These are phyloP conservation scores for Suncus etruscus DNA, from an alignment of 2,113 vertebrate species.

Conservation along the genomic window DNA sequence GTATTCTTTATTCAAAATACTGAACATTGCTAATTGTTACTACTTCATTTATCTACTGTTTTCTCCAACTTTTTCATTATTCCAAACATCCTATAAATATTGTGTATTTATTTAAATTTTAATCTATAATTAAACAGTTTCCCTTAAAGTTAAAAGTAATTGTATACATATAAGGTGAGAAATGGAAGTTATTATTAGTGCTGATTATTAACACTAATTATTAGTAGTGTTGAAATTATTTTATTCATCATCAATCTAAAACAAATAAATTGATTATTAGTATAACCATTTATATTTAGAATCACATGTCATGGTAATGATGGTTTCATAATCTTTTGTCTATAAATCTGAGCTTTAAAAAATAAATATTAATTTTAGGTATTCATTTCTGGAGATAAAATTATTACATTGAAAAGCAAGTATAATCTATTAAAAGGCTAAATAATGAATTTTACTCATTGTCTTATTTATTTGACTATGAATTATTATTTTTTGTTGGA, in stretches of 20 bases:
- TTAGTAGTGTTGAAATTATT: slow-evolving; percentile 27
- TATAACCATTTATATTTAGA: background rate
- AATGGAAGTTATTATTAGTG: slow-evolving; percentile 38
- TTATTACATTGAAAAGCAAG: background rate
- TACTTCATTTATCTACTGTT: background rate
- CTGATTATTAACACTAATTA: slow-evolving; percentile 6
- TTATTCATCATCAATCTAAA: slow-evolving; percentile 47
- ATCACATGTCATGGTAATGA: background rate
- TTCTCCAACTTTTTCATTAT: background rate
- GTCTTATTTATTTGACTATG: background rate
- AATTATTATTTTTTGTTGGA: background rate
- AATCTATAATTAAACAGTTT: slow-evolving; percentile 32
- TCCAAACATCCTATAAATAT: slow-evolving; percentile 51
- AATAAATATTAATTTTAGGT: slow-evolving; percentile 7
- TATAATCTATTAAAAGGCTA: too few relatives aligned
- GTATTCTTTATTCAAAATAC: slow-evolving; percentile 48
- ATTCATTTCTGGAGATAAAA: background rate
- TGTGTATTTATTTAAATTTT: background rate
- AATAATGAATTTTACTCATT: background rate
- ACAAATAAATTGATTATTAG: background rate
- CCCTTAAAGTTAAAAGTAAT: slow-evolving; percentile 65
- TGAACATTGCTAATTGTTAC: background rate
- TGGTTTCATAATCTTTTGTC: background rate
- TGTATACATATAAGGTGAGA: slow-evolving; percentile 49
- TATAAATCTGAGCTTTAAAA: background rate